Base-by-base conservation (phyloP, 2,888 invertebrate species). In the Tineola bisselliella region DNA sequence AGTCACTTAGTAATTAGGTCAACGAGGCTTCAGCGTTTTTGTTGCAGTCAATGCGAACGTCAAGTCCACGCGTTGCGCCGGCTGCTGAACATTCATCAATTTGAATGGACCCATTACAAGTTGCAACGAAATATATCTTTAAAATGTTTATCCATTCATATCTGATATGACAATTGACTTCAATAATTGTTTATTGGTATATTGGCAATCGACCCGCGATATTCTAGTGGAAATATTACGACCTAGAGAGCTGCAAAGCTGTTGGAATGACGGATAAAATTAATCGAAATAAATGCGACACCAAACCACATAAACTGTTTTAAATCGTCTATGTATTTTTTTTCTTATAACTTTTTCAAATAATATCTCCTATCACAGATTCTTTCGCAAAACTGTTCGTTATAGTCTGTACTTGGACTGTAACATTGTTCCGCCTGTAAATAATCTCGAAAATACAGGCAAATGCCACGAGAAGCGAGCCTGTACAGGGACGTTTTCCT, bases 401-500 rank as follows among this genome's bases (percentile, higher is more conserved):
- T 2, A 38, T n/a, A 10, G 38, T 38, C 38, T 38, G 48, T 48
- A 15, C 10, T 8, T 10, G 25, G n/a, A 17, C 25, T 19, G 15
- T 60, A 62, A 62, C 61, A 58, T 59, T 54, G 61, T 58, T 62
- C 38, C 31, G 38, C n/a, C 43, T 60, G 59, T 62, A 62, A 61
- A 61, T 62, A 62, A 62, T 62, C 62, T 58, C 52, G 48, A 62
- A 62, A 62, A 62, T 61, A 62, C 61, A 38, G 58, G 17, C 48
- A 18, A 33, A 56, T 62, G 58, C 62, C 57, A 43, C 48, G 58
- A 43, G 52, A 33, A 43, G 61, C 60, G 33, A 61, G 63, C 58
- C 61, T 57, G 61, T 44, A 59, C 61, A 62, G 62, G 63, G 71
- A 65, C 76, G 78, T 79, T 81, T 79, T 74, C 76, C 78, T 77